Percentiles rank a stretch among this genome's conserved stretches.
phyloP scores from a whole-genome alignment of 2,888 invertebrate genomes.

The Pocota personata region DNA sequence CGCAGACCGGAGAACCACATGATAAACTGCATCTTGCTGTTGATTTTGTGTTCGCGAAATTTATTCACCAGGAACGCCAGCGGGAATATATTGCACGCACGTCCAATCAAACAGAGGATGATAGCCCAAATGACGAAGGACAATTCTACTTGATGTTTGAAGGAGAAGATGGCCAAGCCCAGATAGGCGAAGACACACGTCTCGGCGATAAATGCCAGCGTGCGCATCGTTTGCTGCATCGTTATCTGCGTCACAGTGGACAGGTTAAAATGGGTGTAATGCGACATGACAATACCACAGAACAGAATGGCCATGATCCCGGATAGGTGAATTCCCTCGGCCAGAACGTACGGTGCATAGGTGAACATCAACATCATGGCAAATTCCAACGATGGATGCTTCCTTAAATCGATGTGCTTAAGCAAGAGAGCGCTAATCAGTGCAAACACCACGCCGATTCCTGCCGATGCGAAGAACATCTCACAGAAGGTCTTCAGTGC shows the following conservation, averaged over 20 bases:
- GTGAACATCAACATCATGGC: slow-evolving; percentile 99
- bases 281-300: slow-evolving; percentile 99
- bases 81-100: slow-evolving; percentile 98
- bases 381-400: slow-evolving; percentile 99
- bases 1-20: slow-evolving; percentile 99
- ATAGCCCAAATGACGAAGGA: slow-evolving; percentile 98
- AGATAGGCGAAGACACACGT: slow-evolving; percentile 99
- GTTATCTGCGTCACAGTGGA: slow-evolving; percentile 99
- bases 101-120: slow-evolving; percentile 94
- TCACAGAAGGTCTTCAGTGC: slow-evolving; percentile 95
- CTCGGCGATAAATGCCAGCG: slow-evolving; percentile 98
- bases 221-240: slow-evolving; percentile 98
- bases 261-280: slow-evolving; percentile 99
- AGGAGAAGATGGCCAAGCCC: slow-evolving; percentile 90
- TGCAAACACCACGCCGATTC: slow-evolving; percentile 97
- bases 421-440: slow-evolving; percentile 95
- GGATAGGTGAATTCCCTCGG: slow-evolving; percentile 97
- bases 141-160: slow-evolving; percentile 95
- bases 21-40: slow-evolving; percentile 99
- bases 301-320: slow-evolving; percentile 99
- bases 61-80: slow-evolving; percentile 96
- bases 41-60: slow-evolving; percentile 98
- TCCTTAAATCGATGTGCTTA: slow-evolving; percentile 97
- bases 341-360: slow-evolving; percentile 98
- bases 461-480: slow-evolving; percentile 99